Percentiles rank a stretch among this genome's conserved stretches.
These are phyloP conservation scores for Protophormia terraenovae DNA, from an alignment of 2,888 invertebrate species.

Conservation along the genomic window DNA sequence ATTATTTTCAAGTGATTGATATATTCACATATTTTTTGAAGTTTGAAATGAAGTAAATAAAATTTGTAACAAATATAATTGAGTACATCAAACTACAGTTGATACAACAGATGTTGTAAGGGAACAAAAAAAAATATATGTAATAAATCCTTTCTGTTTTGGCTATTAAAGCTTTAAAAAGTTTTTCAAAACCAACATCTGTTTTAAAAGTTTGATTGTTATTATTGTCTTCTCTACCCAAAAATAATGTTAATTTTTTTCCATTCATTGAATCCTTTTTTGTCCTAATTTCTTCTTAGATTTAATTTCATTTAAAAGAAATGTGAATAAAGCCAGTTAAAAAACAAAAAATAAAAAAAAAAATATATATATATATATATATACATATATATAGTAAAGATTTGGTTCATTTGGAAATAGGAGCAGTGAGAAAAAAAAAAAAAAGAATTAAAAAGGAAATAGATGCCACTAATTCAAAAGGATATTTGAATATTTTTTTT, in stretches of 20 bases:
- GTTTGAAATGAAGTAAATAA: conserved; percentile 30
- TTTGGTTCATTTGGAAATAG: conserved; percentile 31
- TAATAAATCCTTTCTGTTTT: background rate
- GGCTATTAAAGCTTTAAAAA: background rate
- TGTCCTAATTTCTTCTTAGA: background rate
- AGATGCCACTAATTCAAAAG: conserved; percentile 59
- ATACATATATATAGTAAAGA: too few relatives aligned
- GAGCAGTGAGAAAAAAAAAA: background rate
- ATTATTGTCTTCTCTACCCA: background rate
- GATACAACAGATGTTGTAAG: conserved; percentile 27
- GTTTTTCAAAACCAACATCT: background rate
- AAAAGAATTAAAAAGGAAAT: conserved; percentile 10
- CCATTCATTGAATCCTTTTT: conserved; percentile 25
- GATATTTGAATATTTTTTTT: conserved; percentile 45
- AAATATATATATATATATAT: too few relatives aligned
- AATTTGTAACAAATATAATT: conserved; percentile 27
- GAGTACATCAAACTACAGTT: conserved; percentile 12
- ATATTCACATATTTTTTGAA: conserved; percentile 29
- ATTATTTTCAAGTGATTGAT: conserved; percentile 56
- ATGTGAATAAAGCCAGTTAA: conserved; percentile 1
- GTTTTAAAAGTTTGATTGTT: background rate
- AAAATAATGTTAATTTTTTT: conserved; percentile 26
- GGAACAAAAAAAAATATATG: too few relatives aligned
- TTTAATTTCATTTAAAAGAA: conserved; percentile 35
- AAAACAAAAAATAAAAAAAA: background rate